Conservation (phyloP, 2,888 invertebrate species). For the Oxycera nigricornis region DNA sequence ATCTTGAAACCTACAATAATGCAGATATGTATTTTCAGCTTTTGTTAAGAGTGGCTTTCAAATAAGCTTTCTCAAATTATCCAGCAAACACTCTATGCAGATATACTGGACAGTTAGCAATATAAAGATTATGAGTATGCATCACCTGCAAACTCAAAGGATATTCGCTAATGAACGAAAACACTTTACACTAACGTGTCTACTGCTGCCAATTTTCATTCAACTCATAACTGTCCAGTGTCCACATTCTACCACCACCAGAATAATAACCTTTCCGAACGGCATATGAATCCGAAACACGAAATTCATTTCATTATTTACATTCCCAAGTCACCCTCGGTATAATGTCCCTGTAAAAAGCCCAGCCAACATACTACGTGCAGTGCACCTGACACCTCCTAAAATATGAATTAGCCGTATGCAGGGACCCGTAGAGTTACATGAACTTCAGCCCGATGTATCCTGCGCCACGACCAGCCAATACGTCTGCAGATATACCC, state of each 20-base stretch:
- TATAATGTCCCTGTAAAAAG: background rate
- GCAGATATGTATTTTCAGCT: no score
- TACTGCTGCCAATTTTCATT: background rate
- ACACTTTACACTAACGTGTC: background rate
- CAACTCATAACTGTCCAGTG: background rate
- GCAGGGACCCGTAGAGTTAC: background rate
- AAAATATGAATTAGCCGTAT: conserved; percentile 25
- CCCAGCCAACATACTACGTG: background rate
- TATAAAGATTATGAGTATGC: no score
- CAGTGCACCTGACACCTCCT: conserved; percentile 4
- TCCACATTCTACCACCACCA: background rate
- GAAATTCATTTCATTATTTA: conserved; percentile 9
- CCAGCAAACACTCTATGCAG: no score
- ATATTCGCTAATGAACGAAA: background rate
- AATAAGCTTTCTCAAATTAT: no score
- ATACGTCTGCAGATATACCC: background rate
- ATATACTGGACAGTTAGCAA: no score
- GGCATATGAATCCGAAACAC: background rate
- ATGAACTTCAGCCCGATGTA: background rate
- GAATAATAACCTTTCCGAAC: background rate
- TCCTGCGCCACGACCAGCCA: background rate
- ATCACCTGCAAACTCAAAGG: background rate
- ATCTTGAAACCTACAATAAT: no score
- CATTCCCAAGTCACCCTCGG: background rate
- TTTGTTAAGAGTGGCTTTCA: no score